Evolutionary conservation across 2,797 vertebrate species (phyloP).

Genomic region (Eidolon dupreanum): DNA sequence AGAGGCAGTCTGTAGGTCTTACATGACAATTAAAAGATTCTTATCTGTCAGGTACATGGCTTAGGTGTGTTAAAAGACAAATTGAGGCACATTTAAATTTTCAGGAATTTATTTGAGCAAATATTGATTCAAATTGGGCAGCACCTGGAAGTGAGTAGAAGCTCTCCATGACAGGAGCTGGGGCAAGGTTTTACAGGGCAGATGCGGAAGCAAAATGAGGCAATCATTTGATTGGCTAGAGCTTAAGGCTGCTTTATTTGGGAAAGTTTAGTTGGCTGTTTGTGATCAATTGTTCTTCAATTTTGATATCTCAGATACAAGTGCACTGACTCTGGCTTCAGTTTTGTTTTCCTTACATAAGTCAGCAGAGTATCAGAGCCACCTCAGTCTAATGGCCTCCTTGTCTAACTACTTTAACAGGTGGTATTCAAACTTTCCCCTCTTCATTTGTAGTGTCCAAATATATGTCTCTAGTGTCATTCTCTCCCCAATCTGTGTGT

Average conservation of each 20-base stretch:
- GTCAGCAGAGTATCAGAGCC: not conserved
- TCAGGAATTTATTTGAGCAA: not conserved
- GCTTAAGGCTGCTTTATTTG: not conserved
- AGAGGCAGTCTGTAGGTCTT: not conserved
- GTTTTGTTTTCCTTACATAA: not conserved
- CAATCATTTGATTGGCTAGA: not conserved
- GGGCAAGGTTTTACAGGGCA: not conserved
- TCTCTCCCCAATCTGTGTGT: not conserved
- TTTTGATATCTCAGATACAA: not conserved
- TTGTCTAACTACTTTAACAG: not conserved
- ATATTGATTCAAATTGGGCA: not conserved
- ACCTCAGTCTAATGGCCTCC: not conserved
- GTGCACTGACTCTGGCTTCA: not conserved
- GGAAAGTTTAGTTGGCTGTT: not conserved
- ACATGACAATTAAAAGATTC: not conserved
- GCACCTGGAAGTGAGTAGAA: not conserved
- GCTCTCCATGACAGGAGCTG: not conserved
- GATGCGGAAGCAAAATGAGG: not conserved
- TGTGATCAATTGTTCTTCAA: not conserved
- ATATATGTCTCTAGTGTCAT: not conserved
- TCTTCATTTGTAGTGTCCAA: not conserved
- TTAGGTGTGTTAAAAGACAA: not conserved
- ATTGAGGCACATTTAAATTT: not conserved
- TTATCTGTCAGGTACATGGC: not conserved
- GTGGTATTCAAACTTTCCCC: not conserved